phyloP scores from a whole-genome alignment of 2,888 invertebrate species.

The Eupithecia subumbrata region DNA sequence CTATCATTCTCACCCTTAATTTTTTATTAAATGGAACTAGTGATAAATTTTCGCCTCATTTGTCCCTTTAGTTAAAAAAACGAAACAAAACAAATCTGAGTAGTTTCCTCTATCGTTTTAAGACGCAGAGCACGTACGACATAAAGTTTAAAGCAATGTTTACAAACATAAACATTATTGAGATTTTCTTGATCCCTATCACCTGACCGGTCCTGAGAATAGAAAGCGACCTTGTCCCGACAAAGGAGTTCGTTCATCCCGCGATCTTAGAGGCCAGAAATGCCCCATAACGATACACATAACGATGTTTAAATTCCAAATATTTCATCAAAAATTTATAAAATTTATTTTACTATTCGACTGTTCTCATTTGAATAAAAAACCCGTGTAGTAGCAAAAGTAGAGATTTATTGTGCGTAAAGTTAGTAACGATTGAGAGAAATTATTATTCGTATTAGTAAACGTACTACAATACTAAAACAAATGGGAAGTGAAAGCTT shows the following conservation, averaged over 20 bases:
- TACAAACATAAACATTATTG: constrained; percentile 33
- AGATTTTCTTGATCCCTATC: constrained; percentile 51
- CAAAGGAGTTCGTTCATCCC: constrained; percentile 74
- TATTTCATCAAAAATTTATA: constrained; percentile 10
- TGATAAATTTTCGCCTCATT: not conserved
- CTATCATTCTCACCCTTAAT: not conserved
- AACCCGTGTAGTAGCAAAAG: constrained; percentile 28
- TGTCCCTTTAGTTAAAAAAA: not conserved
- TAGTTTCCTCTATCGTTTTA: not conserved
- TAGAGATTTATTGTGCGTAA: constrained; percentile 35
- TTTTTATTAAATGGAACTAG: no score
- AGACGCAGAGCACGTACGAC: not conserved
- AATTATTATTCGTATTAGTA: constrained; percentile 2
- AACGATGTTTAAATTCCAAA: constrained; percentile 39
- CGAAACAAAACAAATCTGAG: not conserved
- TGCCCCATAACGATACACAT: constrained; percentile 30
- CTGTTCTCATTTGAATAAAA: constrained; percentile 40
- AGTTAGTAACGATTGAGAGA: constrained; percentile 5
- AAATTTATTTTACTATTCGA: constrained; percentile 29
- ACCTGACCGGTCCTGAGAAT: constrained; percentile 62
- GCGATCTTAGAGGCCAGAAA: constrained; percentile 46
- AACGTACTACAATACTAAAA: not conserved
- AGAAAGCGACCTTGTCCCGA: constrained; percentile 78
- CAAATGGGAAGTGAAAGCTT: constrained; percentile 29
- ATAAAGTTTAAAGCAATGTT: constrained; percentile 18